Conservation (phyloP, 2,888 invertebrate genomes). For the Labia minor region DNA sequence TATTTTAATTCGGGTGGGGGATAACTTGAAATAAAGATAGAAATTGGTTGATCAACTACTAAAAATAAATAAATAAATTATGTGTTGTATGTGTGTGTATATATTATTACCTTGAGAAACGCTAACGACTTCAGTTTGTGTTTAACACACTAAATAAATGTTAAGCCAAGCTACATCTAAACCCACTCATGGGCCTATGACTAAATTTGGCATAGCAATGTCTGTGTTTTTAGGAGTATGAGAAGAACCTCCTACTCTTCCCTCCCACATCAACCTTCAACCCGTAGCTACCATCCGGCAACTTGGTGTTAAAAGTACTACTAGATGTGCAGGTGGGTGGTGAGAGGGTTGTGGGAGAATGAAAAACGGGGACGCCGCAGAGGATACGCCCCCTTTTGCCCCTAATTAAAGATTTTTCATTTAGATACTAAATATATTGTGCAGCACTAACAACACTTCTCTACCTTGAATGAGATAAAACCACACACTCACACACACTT, state of each 20-base stretch:
- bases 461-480: not conserved
- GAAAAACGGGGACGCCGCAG: not conserved
- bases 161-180: too few relatives aligned
- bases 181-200: not conserved
- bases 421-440: not conserved
- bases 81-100: too few relatives aligned
- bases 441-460: not conserved
- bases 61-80: too few relatives aligned
- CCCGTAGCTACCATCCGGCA: not conserved
- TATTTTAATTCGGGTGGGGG: too few relatives aligned
- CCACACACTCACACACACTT: not conserved
- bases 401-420: constrained; percentile 13
- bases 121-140: constrained; percentile 7
- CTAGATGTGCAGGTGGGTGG: not conserved
- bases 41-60: too few relatives aligned
- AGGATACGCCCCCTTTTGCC: not conserved
- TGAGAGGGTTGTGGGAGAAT: too few relatives aligned
- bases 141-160: not conserved
- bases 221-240: not conserved
- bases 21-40: too few relatives aligned
- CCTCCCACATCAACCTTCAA: not conserved
- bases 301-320: too few relatives aligned
- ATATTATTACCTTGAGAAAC: not conserved
- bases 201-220: not conserved
- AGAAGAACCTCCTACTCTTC: not conserved